Base-by-base conservation (phyloP, 2,888 invertebrate genomes). In the Rotaria sp. region DNA sequence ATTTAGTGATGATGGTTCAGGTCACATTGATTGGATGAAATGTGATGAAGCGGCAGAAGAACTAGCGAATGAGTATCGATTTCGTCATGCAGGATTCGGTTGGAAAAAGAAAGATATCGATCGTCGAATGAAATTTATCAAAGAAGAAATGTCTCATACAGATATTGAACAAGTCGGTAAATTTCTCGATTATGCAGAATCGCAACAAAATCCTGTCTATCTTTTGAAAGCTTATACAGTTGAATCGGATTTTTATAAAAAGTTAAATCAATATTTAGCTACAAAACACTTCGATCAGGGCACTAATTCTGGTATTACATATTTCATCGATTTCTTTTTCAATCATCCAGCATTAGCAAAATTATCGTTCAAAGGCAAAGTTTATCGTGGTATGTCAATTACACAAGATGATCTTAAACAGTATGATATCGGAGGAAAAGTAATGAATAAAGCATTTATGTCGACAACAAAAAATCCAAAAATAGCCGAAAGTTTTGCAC, bases 11-110 rank as follows among this genome's bases (percentile, higher is more conserved):
- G 21, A 67, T 35, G 67, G 13, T 10, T 13, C 59, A 30, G 59
- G 59, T 59, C 59, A 59, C 15, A 59, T 59, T 59, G 59, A 59
- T 59, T 59, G 59, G 59, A 59, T 59, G 59, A 59, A 59, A 59
- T 67, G 67, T 67, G 67, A 35, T 35, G 35, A 10, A 4, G 67
- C 30, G 5, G 67, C 67, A 0, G 67, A 67, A 5, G 5, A 67
- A 67, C 0, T 67, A 35, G 67, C 67, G 13, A 13, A 21, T 15
- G 35, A 35, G 1, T 67, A 67, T 67, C 67, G 67, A 15, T 67
- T 18, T 67, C 30, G 67, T 18, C 67, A 67, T 67, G 15, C 13
- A 4, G 67, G 67, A 0, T 67, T 35, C 21, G 67, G 67, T 2
- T 67, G 67, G 67, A 67, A 13, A 18, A 5, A 0, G 67, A 67